Percentiles rank a stretch among this genome's conserved stretches.
These are phyloP conservation scores for Gulo gulo DNA, from an alignment of 2,113 vertebrate species.

Conservation along the genomic window DNA sequence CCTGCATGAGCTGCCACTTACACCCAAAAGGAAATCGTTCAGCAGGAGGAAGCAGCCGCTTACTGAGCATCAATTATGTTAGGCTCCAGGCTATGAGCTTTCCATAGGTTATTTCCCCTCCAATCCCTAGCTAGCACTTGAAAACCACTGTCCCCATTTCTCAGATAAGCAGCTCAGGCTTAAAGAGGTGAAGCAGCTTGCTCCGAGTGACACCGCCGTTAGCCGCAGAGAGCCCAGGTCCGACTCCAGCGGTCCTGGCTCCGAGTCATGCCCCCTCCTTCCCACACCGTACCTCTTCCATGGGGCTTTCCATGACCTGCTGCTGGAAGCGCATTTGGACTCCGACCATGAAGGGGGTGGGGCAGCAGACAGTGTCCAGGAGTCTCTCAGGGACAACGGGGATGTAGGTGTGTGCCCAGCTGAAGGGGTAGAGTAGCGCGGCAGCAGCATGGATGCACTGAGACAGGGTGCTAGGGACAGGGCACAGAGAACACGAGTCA, in stretches of 20 bases:
- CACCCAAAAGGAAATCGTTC: not conserved
- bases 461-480: constrained; percentile 88
- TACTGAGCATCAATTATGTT: not conserved
- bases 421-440: constrained; percentile 96
- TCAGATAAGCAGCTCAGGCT: not conserved
- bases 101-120: not conserved
- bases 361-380: constrained; percentile 94
- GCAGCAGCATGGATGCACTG: constrained; percentile 93
- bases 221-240: not conserved
- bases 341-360: constrained; percentile 95
- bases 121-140: not conserved
- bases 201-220: not conserved
- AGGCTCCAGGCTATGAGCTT: not conserved
- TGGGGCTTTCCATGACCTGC: constrained; percentile 87
- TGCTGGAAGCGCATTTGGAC: constrained; percentile 89
- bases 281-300: constrained; percentile 83
- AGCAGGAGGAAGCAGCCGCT: not conserved
- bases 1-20: not conserved
- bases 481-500: not conserved
- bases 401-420: constrained; percentile 97
- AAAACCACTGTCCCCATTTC: not conserved
- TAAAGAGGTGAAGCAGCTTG: not conserved
- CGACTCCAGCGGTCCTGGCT: not conserved
- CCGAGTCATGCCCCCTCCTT: not conserved
- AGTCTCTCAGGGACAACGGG: constrained; percentile 94